Evolutionary conservation across 2,113 vertebrate species (phyloP).

Genomic region (Orientallactaga bullata): DNA sequence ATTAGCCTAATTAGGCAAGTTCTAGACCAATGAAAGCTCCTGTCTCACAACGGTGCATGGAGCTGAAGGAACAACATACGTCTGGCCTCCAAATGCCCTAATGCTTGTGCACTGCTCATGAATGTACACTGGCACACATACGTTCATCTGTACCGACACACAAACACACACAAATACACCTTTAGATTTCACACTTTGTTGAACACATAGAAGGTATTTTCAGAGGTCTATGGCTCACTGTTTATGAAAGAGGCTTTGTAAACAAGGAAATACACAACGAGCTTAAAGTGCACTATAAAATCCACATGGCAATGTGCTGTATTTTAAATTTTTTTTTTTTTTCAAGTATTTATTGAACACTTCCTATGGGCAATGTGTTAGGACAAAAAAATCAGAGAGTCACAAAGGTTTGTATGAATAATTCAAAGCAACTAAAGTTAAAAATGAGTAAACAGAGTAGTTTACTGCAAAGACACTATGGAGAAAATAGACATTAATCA

Average conservation of each 20-base stretch:
- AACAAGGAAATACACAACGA: not conserved
- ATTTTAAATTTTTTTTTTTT: not conserved
- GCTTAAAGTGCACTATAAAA: not conserved
- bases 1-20: too few relatives aligned
- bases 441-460: constrained; percentile 41
- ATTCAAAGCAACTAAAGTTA: constrained; percentile 8
- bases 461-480: not conserved
- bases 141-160: too few relatives aligned
- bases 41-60: too few relatives aligned
- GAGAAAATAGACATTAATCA: not conserved
- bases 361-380: not conserved
- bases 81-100: too few relatives aligned
- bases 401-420: not conserved
- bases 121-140: too few relatives aligned
- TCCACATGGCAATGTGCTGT: not conserved
- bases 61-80: too few relatives aligned
- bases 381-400: not conserved
- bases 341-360: not conserved
- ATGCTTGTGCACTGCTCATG: too few relatives aligned
- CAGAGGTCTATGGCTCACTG: not conserved
- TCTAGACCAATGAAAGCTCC: too few relatives aligned
- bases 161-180: not conserved
- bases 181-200: not conserved
- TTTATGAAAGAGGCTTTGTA: not conserved
- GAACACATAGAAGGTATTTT: not conserved